A percentile compares a stretch with the other conserved stretches of the same genome.
Conservation (phyloP, 2,888 invertebrate genomes). For the Lithosia quadra region DNA sequence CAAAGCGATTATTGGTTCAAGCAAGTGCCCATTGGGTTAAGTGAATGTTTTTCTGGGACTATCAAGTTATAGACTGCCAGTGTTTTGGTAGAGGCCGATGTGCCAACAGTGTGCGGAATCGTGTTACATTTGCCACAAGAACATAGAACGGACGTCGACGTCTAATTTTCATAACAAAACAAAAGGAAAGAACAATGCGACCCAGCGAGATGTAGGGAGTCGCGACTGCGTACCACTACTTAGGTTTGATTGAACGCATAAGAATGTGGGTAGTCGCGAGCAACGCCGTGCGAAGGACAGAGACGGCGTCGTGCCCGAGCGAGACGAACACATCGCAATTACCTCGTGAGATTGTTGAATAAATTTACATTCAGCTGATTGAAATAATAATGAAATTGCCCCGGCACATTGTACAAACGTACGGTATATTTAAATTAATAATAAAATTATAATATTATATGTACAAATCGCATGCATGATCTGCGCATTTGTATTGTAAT, state of each 20-base stretch:
- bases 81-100: not conserved
- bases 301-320: constrained; percentile 55
- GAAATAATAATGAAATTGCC: constrained; percentile 87
- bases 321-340: constrained; percentile 79
- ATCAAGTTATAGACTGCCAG: not conserved
- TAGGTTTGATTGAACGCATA: constrained; percentile 85
- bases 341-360: constrained; percentile 87
- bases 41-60: not conserved
- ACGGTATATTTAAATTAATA: constrained; percentile 86
- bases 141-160: constrained; percentile 52
- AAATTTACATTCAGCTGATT: constrained; percentile 87
- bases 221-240: constrained; percentile 66
- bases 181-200: constrained; percentile 72
- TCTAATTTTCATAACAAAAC: constrained; percentile 76
- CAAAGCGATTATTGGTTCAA: no score
- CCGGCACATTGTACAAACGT: constrained; percentile 80
- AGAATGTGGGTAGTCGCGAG: constrained; percentile 80
- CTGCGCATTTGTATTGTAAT: constrained; percentile 73
- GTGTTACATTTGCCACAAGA: constrained; percentile 50
- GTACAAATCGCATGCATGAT: constrained; percentile 74
- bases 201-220: constrained; percentile 62
- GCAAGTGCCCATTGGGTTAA: not conserved
- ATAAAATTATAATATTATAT: constrained; percentile 85
- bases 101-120: constrained; percentile 34
- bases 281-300: constrained; percentile 59